Percentiles rank a stretch among this genome's conserved stretches.
phyloP scores from a whole-genome alignment of 35 echinoderm and acorn worm genomes.

The Holothuria glaberrima region DNA sequence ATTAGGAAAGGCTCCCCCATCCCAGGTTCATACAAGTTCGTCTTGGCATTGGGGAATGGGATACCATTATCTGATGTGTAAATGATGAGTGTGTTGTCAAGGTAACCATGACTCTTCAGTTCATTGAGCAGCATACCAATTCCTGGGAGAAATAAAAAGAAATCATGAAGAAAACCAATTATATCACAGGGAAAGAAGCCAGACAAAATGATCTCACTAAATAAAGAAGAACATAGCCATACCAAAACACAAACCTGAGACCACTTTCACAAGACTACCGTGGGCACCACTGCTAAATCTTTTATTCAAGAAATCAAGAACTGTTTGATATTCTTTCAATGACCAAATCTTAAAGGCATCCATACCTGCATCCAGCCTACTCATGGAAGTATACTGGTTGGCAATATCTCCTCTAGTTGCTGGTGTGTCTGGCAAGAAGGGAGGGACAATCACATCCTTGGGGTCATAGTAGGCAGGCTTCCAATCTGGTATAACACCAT shows the following conservation, averaged over 20 bases:
- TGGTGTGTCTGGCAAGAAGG: conserved; percentile 86
- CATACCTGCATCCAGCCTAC: conserved; percentile 83
- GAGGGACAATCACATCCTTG: conserved; percentile 83
- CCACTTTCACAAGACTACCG: neutral
- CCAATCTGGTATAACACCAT: conserved; percentile 84
- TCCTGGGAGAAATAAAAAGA: conserved; percentile 47
- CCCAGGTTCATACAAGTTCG: conserved; percentile 94
- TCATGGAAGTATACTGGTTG: conserved; percentile 82
- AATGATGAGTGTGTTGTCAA: conserved; percentile 90
- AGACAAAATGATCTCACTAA: too few relatives aligned
- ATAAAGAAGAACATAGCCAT: too few relatives aligned
- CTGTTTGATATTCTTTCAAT: too few relatives aligned
- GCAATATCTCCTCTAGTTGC: conserved; percentile 75
- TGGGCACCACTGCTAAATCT: too few relatives aligned
- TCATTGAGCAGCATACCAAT: conserved; percentile 89
- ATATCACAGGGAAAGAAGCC: too few relatives aligned
- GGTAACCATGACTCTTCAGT: conserved; percentile 74
- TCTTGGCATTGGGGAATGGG: conserved; percentile 97
- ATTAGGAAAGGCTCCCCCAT: conserved; percentile 97
- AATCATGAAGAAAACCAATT: neutral
- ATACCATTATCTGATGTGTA: conserved; percentile 95
- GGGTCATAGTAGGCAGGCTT: conserved; percentile 83
- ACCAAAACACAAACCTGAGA: too few relatives aligned
- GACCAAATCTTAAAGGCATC: neutral
- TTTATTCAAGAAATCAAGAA: too few relatives aligned